phyloP scores from a whole-genome alignment of 2,113 vertebrate genomes.

The Macrotis lagotis region DNA sequence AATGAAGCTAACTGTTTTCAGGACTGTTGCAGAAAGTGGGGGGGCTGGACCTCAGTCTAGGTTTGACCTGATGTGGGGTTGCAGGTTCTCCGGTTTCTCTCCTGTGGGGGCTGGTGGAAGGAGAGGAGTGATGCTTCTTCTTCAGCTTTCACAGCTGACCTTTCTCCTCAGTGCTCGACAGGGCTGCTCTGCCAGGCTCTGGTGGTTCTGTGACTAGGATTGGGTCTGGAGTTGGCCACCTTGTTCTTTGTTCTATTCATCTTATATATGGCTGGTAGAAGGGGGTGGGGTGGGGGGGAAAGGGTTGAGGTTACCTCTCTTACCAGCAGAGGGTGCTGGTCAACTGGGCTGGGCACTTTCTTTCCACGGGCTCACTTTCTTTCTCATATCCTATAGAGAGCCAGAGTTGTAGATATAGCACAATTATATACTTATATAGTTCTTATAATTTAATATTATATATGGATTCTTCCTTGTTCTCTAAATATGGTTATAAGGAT shows the following conservation, averaged over 20 bases:
- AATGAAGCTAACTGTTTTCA: background rate
- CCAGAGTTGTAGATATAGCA: background rate
- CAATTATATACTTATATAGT: background rate
- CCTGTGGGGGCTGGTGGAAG: background rate
- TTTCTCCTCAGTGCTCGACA: background rate
- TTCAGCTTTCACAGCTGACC: background rate
- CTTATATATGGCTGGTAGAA: background rate
- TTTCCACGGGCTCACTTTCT: background rate
- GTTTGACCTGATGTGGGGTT: background rate
- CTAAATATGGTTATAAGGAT: background rate
- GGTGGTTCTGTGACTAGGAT: background rate
- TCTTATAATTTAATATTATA: background rate
- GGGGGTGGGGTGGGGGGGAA: background rate
- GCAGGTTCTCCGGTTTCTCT: background rate
- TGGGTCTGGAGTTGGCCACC: background rate
- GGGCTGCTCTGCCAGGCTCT: background rate
- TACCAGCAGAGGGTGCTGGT: background rate
- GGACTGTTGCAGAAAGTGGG: background rate
- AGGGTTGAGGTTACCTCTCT: background rate
- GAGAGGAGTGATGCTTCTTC: background rate
- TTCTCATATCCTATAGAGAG: background rate
- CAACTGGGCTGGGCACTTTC: background rate
- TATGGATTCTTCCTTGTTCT: background rate
- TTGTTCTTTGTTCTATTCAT: background rate
- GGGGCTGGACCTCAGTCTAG: background rate